Conservation (phyloP, 2,888 invertebrate species). For the Dryobota labecula region DNA sequence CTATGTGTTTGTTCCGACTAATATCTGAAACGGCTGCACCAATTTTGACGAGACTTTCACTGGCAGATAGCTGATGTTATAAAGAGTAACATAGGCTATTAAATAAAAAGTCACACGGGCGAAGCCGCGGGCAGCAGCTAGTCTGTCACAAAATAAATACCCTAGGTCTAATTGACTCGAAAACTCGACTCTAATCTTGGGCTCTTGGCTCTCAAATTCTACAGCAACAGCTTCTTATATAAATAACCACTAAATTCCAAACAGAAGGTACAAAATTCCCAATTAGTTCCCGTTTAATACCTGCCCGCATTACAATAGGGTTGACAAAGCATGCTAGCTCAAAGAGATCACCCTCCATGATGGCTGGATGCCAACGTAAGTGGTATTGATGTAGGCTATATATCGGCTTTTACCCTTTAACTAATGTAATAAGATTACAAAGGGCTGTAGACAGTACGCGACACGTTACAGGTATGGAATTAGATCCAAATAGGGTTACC, state of each 20-base stretch:
- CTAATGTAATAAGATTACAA: slow-evolving; percentile 89
- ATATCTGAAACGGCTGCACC: too few species aligned
- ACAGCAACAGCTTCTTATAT: slow-evolving; percentile 13
- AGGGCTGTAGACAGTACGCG: slow-evolving; percentile 79
- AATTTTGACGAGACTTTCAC: too few species aligned
- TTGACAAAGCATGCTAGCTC: slow-evolving; percentile 64
- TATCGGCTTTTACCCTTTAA: slow-evolving; percentile 86
- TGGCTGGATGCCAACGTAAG: slow-evolving; percentile 71
- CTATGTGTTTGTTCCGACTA: too few species aligned
- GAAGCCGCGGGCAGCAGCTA: too few species aligned
- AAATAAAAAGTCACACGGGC: too few species aligned
- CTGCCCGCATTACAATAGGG: slow-evolving; percentile 46
- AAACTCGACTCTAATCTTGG: neutral
- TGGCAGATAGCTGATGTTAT: too few species aligned
- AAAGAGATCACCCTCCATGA: slow-evolving; percentile 70
- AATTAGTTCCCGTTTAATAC: slow-evolving; percentile 58
- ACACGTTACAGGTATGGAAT: slow-evolving; percentile 76
- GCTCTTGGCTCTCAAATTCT: neutral
- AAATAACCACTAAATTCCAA: slow-evolving; percentile 25
- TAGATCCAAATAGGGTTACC: neutral
- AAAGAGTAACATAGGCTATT: too few species aligned
- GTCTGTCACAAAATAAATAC: neutral
- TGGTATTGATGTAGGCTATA: slow-evolving; percentile 81
- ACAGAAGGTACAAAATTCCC: slow-evolving; percentile 39
- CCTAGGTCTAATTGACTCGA: neutral